Base-by-base conservation (phyloP, 2,113 vertebrate genomes). In the Spilogale gracilis region DNA sequence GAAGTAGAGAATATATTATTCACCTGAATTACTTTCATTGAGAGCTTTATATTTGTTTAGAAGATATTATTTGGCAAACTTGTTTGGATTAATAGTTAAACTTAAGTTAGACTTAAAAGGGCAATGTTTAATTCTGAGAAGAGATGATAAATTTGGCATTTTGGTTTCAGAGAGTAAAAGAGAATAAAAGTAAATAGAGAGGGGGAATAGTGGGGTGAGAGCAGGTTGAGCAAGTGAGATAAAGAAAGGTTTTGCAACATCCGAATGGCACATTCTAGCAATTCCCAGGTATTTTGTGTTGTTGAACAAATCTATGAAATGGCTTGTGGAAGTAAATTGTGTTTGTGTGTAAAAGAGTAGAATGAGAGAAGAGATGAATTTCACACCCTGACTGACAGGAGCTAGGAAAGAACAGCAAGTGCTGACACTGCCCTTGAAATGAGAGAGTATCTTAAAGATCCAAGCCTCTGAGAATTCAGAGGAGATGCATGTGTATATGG, bases 21-120 rank as follows among this genome's bases (percentile, higher is more conserved):
- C n/a, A 76, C 20, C 6, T 65, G 32, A 91, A 65, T 73, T 91
- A 81, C 12, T 71, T 84, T 95, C 32, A 52, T 16, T 78, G 52
- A 89, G 13, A 85, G 20, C 9, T 45, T 38, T 73, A 23, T 54
- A 54, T 96, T 91, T 96, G 14, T 96, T 94, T 94, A n/a, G 71
- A 89, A 89, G 23, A 50, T 45, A 71, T 52, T 58, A 52, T 78
- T n/a, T 97, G 10, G 58, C 91, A 89, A 87, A 88, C 21, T 93
- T 96, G 20, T 84, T 78, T 52, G 65, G 12, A 73, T 78, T 27
- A 69, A 85, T 13, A 90, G 18, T 96, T 21, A 91, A 94, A 92
- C 30, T 91, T 16, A 5, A 38, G 38, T 38, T 38, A 38, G 2
- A 38, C 38, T 38, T 38, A 38, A 38, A 96, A 54, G 2, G 43